Percentiles rank a stretch among this genome's conserved stretches.
These are phyloP conservation scores for Craniophora ligustri DNA, from an alignment of 2,888 invertebrate genomes.

Conservation along the genomic window DNA sequence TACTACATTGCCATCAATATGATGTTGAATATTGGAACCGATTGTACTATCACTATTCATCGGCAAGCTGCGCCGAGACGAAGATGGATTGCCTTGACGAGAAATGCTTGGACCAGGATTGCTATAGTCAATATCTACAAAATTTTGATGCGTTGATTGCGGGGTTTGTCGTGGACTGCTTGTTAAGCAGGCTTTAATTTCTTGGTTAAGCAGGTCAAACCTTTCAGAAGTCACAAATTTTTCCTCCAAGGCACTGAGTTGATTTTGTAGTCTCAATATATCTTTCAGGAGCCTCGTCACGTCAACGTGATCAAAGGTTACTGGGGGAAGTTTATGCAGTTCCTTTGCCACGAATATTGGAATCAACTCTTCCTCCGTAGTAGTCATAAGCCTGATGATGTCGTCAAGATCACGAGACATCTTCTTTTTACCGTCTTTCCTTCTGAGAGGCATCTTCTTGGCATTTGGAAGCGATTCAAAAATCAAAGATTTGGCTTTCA, in stretches of 20 bases:
- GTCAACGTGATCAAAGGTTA: background rate
- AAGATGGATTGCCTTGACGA: slow-evolving; percentile 12
- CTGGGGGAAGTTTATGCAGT: slow-evolving; percentile 1
- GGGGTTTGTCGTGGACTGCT: slow-evolving; percentile 7
- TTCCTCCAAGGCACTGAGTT: background rate
- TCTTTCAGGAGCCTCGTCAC: slow-evolving; percentile 4
- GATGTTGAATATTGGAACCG: slow-evolving; percentile 8
- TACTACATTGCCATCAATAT: slow-evolving; percentile 6
- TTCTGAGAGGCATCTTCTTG: too few relatives aligned
- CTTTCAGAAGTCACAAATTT: background rate
- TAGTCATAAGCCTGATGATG: too few relatives aligned
- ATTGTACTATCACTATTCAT: slow-evolving; percentile 7
- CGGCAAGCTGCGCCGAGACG: slow-evolving; percentile 7
- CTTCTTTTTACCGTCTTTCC: too few relatives aligned
- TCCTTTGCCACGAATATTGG: slow-evolving; percentile 7
- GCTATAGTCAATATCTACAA: slow-evolving; percentile 15
- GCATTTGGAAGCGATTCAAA: too few relatives aligned
- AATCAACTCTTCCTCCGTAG: too few relatives aligned
- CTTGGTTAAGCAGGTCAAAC: background rate
- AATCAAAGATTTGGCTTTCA: too few relatives aligned
- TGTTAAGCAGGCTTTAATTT: slow-evolving; percentile 1
- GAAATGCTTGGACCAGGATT: slow-evolving; percentile 16
- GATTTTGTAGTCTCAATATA: slow-evolving; percentile 1
- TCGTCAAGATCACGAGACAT: too few relatives aligned
- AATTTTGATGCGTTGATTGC: slow-evolving; percentile 6